These are phyloP conservation scores for Lytechinus variegatus DNA, from an alignment of 35 echinoderm and acorn worm species.

Conservation along the genomic window DNA sequence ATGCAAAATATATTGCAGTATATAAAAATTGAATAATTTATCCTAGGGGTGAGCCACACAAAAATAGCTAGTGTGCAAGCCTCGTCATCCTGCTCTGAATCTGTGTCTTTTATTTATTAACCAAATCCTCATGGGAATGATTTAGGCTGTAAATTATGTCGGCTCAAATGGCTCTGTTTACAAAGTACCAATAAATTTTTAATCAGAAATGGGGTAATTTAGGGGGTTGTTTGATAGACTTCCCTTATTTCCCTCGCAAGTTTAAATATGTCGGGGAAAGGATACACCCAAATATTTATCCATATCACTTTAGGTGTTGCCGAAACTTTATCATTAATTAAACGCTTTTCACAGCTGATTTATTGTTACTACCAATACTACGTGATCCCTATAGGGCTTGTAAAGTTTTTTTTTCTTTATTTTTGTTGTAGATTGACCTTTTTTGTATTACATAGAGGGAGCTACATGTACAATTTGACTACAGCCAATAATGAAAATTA, in stretches of 20 bases:
- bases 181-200: background rate
- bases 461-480: background rate
- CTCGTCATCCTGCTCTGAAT: background rate
- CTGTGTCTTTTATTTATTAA: background rate
- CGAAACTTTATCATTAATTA: background rate
- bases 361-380: background rate
- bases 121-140: background rate
- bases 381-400: background rate
- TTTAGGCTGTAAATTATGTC: background rate
- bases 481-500: background rate
- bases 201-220: conserved; percentile 13
- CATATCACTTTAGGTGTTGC: background rate
- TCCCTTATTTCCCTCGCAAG: background rate
- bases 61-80: background rate
- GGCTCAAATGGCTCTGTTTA: conserved; percentile 10
- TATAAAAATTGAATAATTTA: background rate
- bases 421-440: background rate
- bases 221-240: background rate
- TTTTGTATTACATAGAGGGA: background rate
- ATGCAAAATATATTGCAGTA: background rate
- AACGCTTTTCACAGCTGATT: background rate
- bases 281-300: conserved; percentile 25
- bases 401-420: background rate
- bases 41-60: background rate
- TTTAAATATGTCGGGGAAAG: background rate